Conservation (phyloP, 2,113 vertebrate species). For the Eonycteris spelaea region DNA sequence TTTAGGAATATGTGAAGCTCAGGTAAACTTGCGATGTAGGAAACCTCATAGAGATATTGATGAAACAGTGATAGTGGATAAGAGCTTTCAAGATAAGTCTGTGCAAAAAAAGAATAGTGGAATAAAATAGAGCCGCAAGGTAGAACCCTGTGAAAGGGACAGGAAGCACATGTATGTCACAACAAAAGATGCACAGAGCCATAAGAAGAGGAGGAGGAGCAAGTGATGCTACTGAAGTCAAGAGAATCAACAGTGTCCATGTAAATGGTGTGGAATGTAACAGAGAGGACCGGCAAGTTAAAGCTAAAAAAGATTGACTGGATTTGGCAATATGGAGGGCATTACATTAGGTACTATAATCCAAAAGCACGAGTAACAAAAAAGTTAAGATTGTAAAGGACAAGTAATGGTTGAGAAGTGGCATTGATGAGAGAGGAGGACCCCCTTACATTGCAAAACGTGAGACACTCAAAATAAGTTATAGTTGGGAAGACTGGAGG, state of each 20-base stretch:
- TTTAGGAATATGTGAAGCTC: not conserved
- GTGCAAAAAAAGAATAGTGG: not conserved
- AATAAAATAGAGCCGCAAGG: not conserved
- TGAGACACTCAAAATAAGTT: not conserved
- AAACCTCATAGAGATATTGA: not conserved
- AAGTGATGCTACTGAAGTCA: not conserved
- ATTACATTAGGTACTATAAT: not conserved
- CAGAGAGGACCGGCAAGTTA: not conserved
- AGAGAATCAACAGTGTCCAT: not conserved
- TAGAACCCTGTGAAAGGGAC: not conserved
- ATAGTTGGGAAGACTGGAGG: not conserved
- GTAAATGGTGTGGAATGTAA: not conserved
- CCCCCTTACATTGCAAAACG: not conserved
- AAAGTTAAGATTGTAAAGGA: not conserved
- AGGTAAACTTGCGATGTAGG: not conserved
- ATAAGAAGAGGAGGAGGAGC: not conserved
- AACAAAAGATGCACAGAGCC: not conserved
- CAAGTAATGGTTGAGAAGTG: not conserved
- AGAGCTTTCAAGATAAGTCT: not conserved
- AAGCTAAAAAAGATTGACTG: not conserved
- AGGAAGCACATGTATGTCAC: not conserved
- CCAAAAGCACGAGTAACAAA: not conserved
- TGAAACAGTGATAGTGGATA: not conserved
- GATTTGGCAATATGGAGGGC: not conserved
- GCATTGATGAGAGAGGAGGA: not conserved